These are phyloP conservation scores for Pterocles gutturalis DNA, from an alignment of 2,113 vertebrate species.

Conservation along the genomic window DNA sequence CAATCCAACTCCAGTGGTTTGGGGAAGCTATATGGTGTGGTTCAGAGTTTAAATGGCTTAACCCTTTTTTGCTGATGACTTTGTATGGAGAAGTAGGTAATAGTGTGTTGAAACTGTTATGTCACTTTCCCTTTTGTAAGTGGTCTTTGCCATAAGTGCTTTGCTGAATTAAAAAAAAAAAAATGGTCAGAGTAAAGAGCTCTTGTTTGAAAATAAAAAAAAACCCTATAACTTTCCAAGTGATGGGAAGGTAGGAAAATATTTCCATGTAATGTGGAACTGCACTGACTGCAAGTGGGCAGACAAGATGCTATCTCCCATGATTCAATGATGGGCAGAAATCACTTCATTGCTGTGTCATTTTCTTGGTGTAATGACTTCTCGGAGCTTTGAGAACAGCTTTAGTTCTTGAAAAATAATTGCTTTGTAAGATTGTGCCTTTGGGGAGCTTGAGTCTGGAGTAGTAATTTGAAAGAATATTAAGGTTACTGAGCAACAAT, in stretches of 20 bases:
- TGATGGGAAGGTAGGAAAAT: background rate
- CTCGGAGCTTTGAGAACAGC: background rate
- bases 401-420: background rate
- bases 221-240: background rate
- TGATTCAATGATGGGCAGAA: background rate
- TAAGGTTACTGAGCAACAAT: background rate
- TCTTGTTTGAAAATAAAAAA: background rate
- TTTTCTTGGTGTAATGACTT: background rate
- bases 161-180: background rate
- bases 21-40: fast-evolving
- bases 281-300: background rate
- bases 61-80: background rate
- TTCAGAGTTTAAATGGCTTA: background rate
- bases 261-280: background rate
- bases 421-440: background rate
- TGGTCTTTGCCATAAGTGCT: background rate
- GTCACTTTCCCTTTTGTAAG: background rate
- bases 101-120: background rate
- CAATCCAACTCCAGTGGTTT: background rate
- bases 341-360: fast-evolving
- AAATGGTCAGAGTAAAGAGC: background rate
- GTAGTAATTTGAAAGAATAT: background rate
- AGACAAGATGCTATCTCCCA: background rate
- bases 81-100: background rate
- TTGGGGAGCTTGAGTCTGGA: background rate